Conservation (phyloP, 2,888 invertebrate species). For the Galeruca laticollis region DNA sequence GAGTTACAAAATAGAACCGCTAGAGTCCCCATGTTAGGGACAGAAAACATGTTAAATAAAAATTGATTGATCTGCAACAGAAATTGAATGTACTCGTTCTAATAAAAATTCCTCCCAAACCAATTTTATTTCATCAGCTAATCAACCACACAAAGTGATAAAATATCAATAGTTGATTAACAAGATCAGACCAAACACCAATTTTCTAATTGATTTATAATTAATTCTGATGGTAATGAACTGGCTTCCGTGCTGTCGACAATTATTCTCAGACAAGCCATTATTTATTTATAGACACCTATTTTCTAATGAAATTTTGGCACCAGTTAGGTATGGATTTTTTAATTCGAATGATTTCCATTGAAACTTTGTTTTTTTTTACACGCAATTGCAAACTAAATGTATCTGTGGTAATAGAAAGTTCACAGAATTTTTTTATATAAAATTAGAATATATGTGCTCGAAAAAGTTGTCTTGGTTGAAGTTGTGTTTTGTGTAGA, state of each 20-base stretch:
- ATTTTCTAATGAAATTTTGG: constrained; percentile 39
- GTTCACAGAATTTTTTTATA: not conserved
- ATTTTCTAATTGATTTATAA: constrained; percentile 18
- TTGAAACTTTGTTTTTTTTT: constrained; percentile 20
- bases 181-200: constrained; percentile 4
- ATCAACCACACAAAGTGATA: not conserved
- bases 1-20: no score
- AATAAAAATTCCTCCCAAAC: not conserved
- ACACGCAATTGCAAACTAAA: constrained; percentile 22
- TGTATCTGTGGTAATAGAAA: constrained; percentile 21
- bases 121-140: not conserved
- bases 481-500: no score
- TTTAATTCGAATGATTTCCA: constrained; percentile 25
- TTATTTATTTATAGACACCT: constrained; percentile 41
- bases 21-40: no score
- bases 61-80: not conserved
- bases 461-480: no score
- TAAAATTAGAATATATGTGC: not conserved
- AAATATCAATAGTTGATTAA: constrained; percentile 9
- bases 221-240: constrained; percentile 31
- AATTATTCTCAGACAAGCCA: constrained; percentile 30
- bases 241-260: constrained; percentile 23
- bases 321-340: constrained; percentile 18
- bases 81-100: no score
- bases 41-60: not conserved